Base-by-base conservation (phyloP, 2,113 vertebrate genomes). In the Saccopteryx leptura region DNA sequence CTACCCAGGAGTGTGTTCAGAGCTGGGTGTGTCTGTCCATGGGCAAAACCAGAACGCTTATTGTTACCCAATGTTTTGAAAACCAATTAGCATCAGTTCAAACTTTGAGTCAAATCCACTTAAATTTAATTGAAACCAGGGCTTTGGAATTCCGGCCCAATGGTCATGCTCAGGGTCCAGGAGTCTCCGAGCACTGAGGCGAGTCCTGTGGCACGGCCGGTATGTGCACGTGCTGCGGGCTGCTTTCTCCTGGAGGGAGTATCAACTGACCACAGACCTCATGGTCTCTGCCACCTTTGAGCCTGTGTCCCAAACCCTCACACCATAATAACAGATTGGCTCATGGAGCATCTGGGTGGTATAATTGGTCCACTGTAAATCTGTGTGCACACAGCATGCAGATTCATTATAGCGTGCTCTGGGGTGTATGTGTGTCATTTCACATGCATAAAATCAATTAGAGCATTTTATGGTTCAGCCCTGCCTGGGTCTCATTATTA, bases 71-170 rank as follows among this genome's bases (percentile, higher is more conserved):
- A 31, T 96, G 90, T n/a, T 97, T 93, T 96, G 96, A 98, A 98
- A 97, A 93, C 78, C 93, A 63, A 81, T 98, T 97, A 98, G 89
- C 78, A 85, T 88, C 89, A 68, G 94, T 80, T 97, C 94, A 97
- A 94, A 96, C 96, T 97, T 24, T 66, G 82, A 88, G 96, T 97
- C 95, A 94, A 97, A 97, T 95, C 90, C 90, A 91, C 90, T 96
- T 97, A 96, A 93, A 84, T 90, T 93, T 97, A 98, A 97, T 97
- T 97, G 96, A 97, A 98, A 98, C 94, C 96, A 98, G 96, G 89
- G 66, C 83, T 96, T 81, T 95, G 89, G 91, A 91, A 96, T 95
- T 96, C 93, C 68, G 91, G 65, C 91, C 89, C 89, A 71, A 17
- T 58, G 87, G 95, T 90, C 93, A 84, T 48, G 88, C 79, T 91